These are phyloP conservation scores for Hirtodrosophila cameraria DNA, from an alignment of 2,888 invertebrate genomes.

Conservation along the genomic window DNA sequence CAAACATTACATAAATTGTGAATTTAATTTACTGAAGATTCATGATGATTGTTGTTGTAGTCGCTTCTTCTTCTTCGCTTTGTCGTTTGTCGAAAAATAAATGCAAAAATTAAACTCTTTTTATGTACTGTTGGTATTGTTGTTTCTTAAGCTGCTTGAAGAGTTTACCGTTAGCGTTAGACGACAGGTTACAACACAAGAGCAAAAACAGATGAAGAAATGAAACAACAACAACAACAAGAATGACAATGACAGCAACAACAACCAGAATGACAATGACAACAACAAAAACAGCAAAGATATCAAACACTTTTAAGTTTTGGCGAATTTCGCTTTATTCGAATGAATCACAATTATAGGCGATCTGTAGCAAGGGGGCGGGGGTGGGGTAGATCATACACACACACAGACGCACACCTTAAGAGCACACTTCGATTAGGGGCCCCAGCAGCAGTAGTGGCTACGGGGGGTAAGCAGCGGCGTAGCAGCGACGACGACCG, in stretches of 20 bases:
- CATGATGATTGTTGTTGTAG: conserved; percentile 8
- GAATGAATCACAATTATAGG: conserved; percentile 41
- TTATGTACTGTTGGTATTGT: conserved; percentile 17
- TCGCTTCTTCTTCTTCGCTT: conserved; percentile 28
- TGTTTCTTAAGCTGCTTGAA: conserved; percentile 54
- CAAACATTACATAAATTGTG: conserved; percentile 72
- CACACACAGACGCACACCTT: conserved; percentile 29
- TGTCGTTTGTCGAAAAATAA: conserved; percentile 39
- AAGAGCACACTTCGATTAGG: conserved; percentile 31
- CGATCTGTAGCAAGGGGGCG: conserved; percentile 18
- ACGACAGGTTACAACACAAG: conserved; percentile 59
- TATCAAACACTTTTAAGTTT: conserved; percentile 19
- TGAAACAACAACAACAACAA: conserved; percentile 24
- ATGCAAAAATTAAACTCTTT: conserved; percentile 25
- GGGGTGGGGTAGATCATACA: neutral
- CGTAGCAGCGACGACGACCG: conserved; percentile 10
- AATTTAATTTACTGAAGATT: conserved; percentile 62
- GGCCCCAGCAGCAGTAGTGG: conserved; percentile 10
- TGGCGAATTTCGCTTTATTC: conserved; percentile 44
- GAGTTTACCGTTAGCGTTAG: conserved; percentile 70
- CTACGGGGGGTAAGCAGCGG: neutral
- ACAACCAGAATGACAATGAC: neutral
- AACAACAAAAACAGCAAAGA: conserved; percentile 23
- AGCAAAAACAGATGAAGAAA: too few species aligned
- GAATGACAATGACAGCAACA: conserved; percentile 14